Percentiles rank a stretch among this genome's conserved stretches.
These are phyloP conservation scores for Drosophila guanche DNA, from an alignment of 1,140 invertebrate species.

Conservation along the genomic window DNA sequence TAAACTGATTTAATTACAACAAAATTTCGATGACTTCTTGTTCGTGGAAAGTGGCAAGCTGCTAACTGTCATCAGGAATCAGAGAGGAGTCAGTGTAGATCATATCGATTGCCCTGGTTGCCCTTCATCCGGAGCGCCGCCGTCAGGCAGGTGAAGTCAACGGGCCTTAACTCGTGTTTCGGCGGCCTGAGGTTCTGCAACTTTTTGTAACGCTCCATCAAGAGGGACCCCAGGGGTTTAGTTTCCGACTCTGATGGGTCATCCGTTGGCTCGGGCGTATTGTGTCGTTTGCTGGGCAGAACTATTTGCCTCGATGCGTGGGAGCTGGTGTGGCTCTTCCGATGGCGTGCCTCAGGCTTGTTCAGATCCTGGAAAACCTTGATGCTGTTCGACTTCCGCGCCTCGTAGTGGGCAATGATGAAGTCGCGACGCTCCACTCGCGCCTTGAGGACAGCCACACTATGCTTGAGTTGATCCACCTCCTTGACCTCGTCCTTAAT, in stretches of 20 bases:
- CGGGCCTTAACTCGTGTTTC: too few species aligned
- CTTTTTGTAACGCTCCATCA: neutral
- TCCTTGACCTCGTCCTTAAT: conserved; percentile 38
- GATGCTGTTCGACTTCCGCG: conserved; percentile 37
- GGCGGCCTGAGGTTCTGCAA: neutral
- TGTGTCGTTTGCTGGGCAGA: neutral
- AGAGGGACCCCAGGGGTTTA: neutral
- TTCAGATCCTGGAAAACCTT: conserved; percentile 14
- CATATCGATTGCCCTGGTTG: neutral
- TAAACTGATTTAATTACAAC: too few species aligned
- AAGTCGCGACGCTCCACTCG: conserved; percentile 49
- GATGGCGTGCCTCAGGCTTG: too few species aligned
- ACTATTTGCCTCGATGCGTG: too few species aligned
- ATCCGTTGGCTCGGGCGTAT: neutral
- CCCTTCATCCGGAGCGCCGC: conserved; percentile 37
- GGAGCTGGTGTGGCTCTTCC: too few species aligned
- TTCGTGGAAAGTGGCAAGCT: neutral
- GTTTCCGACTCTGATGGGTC: neutral
- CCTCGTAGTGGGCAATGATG: conserved; percentile 50
- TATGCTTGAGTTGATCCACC: conserved; percentile 35
- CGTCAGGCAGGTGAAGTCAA: conserved; percentile 19
- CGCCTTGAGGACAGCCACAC: conserved; percentile 8
- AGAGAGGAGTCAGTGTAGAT: neutral
- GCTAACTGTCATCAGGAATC: too few species aligned
- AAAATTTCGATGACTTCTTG: too few species aligned